phyloP scores from a whole-genome alignment of 1,140 invertebrate species.

The Magallana angulata region DNA sequence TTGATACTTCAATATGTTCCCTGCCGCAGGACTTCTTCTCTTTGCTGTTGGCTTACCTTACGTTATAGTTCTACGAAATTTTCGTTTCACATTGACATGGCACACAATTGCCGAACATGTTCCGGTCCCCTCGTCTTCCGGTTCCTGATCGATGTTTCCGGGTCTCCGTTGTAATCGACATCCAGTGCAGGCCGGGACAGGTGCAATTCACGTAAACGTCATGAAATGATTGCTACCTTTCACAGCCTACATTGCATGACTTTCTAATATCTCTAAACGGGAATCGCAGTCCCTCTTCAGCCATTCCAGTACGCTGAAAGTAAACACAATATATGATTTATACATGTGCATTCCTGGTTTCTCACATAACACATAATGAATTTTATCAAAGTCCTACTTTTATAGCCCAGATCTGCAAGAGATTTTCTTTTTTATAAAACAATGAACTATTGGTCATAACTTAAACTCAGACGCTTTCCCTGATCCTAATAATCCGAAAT shows the following conservation, averaged over 20 bases:
- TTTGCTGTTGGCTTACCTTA: no score
- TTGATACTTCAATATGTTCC: no score
- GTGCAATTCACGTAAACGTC: constrained; percentile 16
- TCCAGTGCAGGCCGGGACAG: constrained; percentile 21
- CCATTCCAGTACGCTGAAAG: no score
- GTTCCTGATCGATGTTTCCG: background rate
- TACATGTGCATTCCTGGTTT: no score
- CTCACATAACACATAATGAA: no score
- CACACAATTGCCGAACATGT: no score
- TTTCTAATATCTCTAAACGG: background rate
- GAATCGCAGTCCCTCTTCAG: no score
- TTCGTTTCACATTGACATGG: no score
- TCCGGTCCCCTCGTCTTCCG: background rate
- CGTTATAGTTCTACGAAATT: no score
- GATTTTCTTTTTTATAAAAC: background rate
- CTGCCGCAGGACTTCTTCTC: no score
- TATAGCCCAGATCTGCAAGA: background rate
- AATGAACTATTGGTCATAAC: constrained; percentile 14
- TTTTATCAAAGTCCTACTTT: background rate
- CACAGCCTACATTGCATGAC: constrained; percentile 5
- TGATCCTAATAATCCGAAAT: background rate
- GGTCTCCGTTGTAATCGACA: background rate
- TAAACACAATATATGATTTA: no score
- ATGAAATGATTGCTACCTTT: constrained; percentile 33
- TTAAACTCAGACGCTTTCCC: background rate